Evolutionary conservation across 1,140 invertebrate species (phyloP), one percentile per base, ranked within the genome.

Genomic region (Aleiodes sp.): DNA sequence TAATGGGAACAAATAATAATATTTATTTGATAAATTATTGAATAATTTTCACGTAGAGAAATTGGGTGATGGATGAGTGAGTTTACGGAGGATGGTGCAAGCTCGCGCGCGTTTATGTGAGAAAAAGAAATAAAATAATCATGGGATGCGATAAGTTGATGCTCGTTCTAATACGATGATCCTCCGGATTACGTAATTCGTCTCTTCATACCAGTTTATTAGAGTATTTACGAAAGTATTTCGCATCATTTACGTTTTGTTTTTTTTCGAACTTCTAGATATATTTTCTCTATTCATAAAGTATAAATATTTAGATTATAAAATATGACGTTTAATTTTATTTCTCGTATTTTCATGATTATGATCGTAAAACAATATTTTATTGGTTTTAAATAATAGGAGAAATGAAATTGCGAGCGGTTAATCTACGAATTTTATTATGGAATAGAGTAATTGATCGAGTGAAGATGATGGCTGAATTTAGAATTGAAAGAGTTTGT

Each of bases 71-170:
- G 19, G 16, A 31, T n/a, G 33, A n/a, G n/a, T 21, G 59, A 33
- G 28, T 16, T 12, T 35, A n/a, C n/a, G n/a, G n/a, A n/a, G 7
- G 33, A 63, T 63, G 61, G 37, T 63, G 61, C 37, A 63, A 63
- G 61, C 35, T n/a, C 33, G 3, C 9, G 7, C 41, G 2, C 14
- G 41, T 19, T 16, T 46, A 46, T 16, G 41, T 1, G 16, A 19
- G 19, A 2, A 46, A 19, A 19, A 19, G 19, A 46, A 46, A n/a
- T 2, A 14, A n/a, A n/a, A 46, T 16, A 16, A 46, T n/a, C n/a
- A n/a, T n/a, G n/a, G n/a, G n/a, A n/a, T 46, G 1, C 41, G 41
- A 46, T 46, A 46, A 46, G n/a, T 16, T 19, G 41, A n/a, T 10
- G 7, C 41, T 46, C 8, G 41, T 7, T 4, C 14, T 46, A 46